Evolutionary conservation across 2,888 invertebrate genomes (phyloP).

Genomic region (Drosophila mimetica): DNA sequence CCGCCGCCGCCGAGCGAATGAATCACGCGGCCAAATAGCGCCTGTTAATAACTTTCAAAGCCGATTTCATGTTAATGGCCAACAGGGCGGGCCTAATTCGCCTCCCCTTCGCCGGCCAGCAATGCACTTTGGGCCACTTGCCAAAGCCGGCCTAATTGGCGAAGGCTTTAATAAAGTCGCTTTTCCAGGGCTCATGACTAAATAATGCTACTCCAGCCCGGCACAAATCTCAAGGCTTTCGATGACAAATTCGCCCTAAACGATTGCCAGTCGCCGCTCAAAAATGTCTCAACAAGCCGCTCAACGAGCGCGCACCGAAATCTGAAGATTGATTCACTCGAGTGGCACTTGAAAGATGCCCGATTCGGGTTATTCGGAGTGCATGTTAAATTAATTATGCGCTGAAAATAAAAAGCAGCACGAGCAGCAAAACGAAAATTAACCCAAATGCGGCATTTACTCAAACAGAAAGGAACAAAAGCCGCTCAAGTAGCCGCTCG

Average conservation of each 20-base stretch:
- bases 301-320: constrained; percentile 15
- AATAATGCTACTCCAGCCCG: constrained; percentile 1
- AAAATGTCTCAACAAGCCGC: constrained; percentile 34
- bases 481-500: constrained; percentile 65
- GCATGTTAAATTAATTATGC: constrained; percentile 76
- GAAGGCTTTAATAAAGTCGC: background rate
- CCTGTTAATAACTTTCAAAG: constrained; percentile 27
- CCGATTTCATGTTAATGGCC: constrained; percentile 6
- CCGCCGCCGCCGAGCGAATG: constrained; percentile 19
- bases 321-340: constrained; percentile 54
- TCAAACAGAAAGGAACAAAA: constrained; percentile 63
- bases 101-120: background rate
- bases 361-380: constrained; percentile 59
- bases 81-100: background rate
- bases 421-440: constrained; percentile 26
- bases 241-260: constrained; percentile 12
- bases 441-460: constrained; percentile 49
- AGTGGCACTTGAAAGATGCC: constrained; percentile 62
- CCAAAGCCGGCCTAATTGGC: constrained; percentile 12
- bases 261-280: constrained; percentile 9
- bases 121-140: constrained; percentile 16
- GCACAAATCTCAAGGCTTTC: background rate
- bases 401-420: constrained; percentile 61
- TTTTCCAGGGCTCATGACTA: constrained; percentile 1
- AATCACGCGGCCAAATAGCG: constrained; percentile 23